Base-by-base conservation (phyloP, 2,797 vertebrate species). In the Enoplosus armatus region DNA sequence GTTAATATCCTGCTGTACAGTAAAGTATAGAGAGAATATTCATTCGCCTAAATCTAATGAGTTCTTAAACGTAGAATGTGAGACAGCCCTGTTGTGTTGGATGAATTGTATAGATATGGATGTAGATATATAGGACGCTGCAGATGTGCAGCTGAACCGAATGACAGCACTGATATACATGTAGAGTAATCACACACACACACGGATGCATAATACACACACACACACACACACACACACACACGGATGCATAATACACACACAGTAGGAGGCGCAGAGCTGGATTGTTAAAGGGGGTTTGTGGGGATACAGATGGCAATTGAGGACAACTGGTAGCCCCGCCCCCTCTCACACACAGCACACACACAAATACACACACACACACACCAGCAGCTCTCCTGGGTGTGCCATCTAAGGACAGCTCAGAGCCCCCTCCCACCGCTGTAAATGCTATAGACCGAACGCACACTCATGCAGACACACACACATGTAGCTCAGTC, bases 351-450 rank as follows among this genome's bases (percentile, higher is more conserved):
- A 1, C 60, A 16, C 22, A 31, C 10, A 14, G 24, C 29, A 33
- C 29, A 18, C 53, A 51, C 50, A 51, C 50, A 27, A 58, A 45
- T 35, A 24, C 59, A 31, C 55, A 24, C 71, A 67, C 12, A 48
- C 24, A 66, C 72, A 55, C 79, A 62, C 18, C 18, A 35, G 22
- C 29, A 81, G 61, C 53, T 61, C 55, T 50, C 18, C 43, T 37
- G 65, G n/a, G 48, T 22, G 76, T 66, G 75, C 66, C 82, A 74
- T 66, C 41, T 77, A 12, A 87, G 82, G 82, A 82, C 82, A 75
- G 45, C 45, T 37, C 58, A 2, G 3, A 60, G n/a, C 31, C 62
- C 29, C 79, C 72, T 35, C 75, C 76, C 77, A 29, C 50, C 26
- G 0, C 66, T 29, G 60, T 55, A 9, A 55, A 77, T 29, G 41